Evolutionary conservation across 2,888 invertebrate genomes (phyloP), one percentile per base, ranked within the genome.

Genomic region (Eutolmus rufibarbis): DNA sequence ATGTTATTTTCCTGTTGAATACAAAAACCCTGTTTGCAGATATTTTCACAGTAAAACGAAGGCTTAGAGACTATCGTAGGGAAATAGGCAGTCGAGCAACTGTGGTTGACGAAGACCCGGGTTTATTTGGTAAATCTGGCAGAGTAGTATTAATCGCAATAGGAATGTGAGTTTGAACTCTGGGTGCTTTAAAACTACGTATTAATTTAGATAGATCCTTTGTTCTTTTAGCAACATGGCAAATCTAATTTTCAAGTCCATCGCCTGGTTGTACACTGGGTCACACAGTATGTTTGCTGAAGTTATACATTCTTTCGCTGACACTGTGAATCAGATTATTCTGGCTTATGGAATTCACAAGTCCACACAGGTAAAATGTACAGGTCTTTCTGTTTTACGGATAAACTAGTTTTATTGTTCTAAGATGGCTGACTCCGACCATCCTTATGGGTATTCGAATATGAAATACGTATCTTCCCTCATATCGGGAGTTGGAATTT

Each of bases 241-340:
- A 88, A 99, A 98, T 93, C 97, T 97, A 92, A 91, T 97, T 5
- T 96, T 97, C 90, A 99, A 99, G 93, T 93, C 97, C 5, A 94
- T 96, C 90, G 98, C 98, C 0, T 99, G 98, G 98, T 91, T 96
- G 81, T 96, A 96, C 91, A 99, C 98, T 14, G 99, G 99, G 43
- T 99, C 99, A 0, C 98, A 99, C 91, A 98, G 98, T 92, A 95
- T 99, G 95, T 99, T 99, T 92, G 97, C 99, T 0, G 99, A 99
- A 93, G 96, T 97, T 89, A 96, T 99, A 90, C 99, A 99, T 93
- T 99, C 99, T 5, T 93, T 98, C 87, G 99, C 99, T 8, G 99
- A 99, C 92, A 98, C 98, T 5, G 95, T 96, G 46, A 99, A 99
- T 93, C 99, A 99, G 93, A 92, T 98, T 79, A 98, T 99, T 91